Evolutionary conservation across 2,797 vertebrate species (phyloP).

Genomic region (Aphelocoma californica): DNA sequence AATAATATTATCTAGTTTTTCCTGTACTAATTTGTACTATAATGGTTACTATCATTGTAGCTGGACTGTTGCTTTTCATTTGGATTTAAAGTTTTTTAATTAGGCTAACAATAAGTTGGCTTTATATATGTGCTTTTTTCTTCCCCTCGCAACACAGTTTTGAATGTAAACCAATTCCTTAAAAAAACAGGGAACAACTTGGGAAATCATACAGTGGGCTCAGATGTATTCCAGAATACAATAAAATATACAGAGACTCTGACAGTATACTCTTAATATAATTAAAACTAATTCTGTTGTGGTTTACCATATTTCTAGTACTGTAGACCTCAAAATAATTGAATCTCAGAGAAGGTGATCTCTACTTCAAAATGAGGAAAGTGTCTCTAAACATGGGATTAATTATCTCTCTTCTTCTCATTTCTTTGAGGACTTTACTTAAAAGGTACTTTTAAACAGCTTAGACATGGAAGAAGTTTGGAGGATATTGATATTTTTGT

Average conservation of each 20-base stretch:
- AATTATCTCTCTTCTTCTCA: background rate
- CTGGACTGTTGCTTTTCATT: background rate
- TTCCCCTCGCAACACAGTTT: background rate
- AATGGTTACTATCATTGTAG: background rate
- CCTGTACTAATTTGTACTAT: background rate
- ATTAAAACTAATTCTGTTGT: background rate
- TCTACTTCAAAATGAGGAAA: background rate
- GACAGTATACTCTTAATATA: background rate
- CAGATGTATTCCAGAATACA: background rate
- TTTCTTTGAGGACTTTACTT: background rate
- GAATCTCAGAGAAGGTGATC: background rate
- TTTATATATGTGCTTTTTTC: background rate
- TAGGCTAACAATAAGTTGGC: background rate
- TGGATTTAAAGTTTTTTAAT: background rate
- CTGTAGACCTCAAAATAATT: background rate
- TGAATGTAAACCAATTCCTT: background rate
- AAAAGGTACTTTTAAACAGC: background rate
- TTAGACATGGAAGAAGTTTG: background rate
- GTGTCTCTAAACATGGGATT: background rate
- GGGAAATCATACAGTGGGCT: background rate
- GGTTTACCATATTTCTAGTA: background rate
- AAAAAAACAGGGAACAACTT: background rate
- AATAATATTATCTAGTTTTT: background rate
- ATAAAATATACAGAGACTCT: background rate
- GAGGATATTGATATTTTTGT: background rate